Evolutionary conservation across 2,888 invertebrate species (phyloP).

Genomic region (Harpalus rubripes): DNA sequence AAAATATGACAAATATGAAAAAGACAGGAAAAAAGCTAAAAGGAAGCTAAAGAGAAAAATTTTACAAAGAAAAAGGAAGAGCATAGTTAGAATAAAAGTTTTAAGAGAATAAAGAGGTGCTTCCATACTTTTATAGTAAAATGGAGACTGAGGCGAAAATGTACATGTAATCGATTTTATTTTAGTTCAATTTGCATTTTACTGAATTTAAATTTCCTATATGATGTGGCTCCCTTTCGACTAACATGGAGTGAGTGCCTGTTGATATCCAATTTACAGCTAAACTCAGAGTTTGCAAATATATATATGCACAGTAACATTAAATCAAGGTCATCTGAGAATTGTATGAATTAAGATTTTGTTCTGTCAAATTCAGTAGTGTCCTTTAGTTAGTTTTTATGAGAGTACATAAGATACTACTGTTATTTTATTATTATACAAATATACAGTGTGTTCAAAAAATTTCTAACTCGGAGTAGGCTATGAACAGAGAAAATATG

Average conservation of each 20-base stretch:
- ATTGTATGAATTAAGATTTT: too few relatives aligned
- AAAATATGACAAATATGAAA: constrained; percentile 1
- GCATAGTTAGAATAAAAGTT: background rate
- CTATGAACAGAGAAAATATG: too few relatives aligned
- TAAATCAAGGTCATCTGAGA: too few relatives aligned
- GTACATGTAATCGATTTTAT: background rate
- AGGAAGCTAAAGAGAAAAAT: background rate
- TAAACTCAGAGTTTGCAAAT: too few relatives aligned
- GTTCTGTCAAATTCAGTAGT: too few relatives aligned
- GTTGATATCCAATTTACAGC: background rate
- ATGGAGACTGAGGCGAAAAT: background rate
- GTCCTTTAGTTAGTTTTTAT: too few relatives aligned
- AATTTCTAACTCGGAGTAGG: too few relatives aligned
- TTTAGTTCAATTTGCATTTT: background rate
- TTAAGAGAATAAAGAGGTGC: background rate
- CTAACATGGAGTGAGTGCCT: background rate
- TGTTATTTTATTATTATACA: too few relatives aligned
- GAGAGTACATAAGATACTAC: too few relatives aligned
- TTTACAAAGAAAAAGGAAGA: constrained; percentile 5
- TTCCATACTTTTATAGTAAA: background rate
- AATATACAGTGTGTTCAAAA: too few relatives aligned
- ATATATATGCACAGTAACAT: too few relatives aligned
- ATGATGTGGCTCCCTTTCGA: background rate
- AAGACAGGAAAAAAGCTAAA: background rate
- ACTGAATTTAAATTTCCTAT: background rate